These are phyloP conservation scores for Vulpes ferrilata DNA, from an alignment of 2,113 vertebrate genomes.

Conservation along the genomic window DNA sequence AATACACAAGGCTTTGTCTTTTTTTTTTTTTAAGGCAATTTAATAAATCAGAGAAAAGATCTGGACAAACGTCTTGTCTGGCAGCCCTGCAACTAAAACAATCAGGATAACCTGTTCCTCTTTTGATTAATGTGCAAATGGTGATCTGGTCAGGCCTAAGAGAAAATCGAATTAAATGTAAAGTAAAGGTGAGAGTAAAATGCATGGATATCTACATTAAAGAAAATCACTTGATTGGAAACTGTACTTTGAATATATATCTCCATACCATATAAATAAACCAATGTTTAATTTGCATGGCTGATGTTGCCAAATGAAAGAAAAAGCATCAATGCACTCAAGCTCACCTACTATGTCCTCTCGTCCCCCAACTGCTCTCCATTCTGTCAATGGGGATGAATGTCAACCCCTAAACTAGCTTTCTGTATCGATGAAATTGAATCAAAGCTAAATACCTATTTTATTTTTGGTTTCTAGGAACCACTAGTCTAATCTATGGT, in stretches of 20 bases:
- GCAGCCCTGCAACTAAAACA: slow-evolving; percentile 27
- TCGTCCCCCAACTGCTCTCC: fast-evolving
- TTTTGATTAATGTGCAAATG: not conserved
- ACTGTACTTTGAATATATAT: too few relatives aligned
- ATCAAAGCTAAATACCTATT: not conserved
- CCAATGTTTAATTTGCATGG: not conserved
- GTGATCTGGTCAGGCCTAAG: not conserved
- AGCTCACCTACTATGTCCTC: not conserved
- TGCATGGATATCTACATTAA: too few relatives aligned
- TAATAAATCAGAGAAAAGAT: slow-evolving; percentile 56
- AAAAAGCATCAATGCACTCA: not conserved
- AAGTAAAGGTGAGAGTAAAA: not conserved
- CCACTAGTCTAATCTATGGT: not conserved
- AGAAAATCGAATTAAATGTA: not conserved
- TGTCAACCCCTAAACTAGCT: not conserved
- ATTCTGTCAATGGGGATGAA: not conserved
- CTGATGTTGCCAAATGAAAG: too few relatives aligned
- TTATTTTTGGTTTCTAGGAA: not conserved
- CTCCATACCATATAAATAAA: not conserved
- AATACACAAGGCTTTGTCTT: not conserved
- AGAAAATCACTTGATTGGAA: not conserved
- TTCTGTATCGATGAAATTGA: not conserved
- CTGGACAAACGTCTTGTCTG: not conserved
- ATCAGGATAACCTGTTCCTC: not conserved
- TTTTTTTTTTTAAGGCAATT: not conserved